A percentile compares a stretch with the other conserved stretches of the same genome.
These are phyloP conservation scores for Hydriomena furcata DNA, from an alignment of 2,888 invertebrate species.

Conservation along the genomic window DNA sequence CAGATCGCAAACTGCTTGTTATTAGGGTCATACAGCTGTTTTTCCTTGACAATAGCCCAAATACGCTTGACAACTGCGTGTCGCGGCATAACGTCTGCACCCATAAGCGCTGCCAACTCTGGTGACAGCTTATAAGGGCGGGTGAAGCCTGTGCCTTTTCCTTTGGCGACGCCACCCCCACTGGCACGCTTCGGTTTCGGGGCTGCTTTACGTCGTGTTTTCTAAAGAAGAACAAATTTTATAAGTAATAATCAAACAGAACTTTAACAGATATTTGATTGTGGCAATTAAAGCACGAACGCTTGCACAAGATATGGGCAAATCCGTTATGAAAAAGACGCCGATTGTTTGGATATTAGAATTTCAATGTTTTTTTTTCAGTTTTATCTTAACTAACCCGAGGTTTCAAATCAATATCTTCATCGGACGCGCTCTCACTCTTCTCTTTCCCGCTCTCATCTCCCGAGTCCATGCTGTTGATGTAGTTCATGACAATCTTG, in stretches of 20 bases:
- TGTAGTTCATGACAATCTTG: constrained; percentile 92
- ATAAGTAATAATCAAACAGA: not conserved
- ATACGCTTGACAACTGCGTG: constrained; percentile 95
- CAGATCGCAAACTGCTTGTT: constrained; percentile 98
- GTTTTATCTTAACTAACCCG: constrained; percentile 27
- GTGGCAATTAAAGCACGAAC: too few species aligned
- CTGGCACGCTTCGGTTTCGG: constrained; percentile 37
- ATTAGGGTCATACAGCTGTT: constrained; percentile 95
- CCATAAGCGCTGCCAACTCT: constrained; percentile 92
- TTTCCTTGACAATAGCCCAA: constrained; percentile 95
- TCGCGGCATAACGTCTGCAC: constrained; percentile 91
- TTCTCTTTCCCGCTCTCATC: constrained; percentile 52
- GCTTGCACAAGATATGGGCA: too few species aligned
- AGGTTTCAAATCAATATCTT: constrained; percentile 45
- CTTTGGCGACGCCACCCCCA: constrained; percentile 35
- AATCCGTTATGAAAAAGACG: too few species aligned
- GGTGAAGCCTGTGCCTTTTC: constrained; percentile 90
- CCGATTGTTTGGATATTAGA: too few species aligned
- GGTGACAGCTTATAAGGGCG: constrained; percentile 93
- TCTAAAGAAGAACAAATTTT: constrained; percentile 13
- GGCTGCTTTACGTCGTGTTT: constrained; percentile 65
- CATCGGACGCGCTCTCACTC: constrained; percentile 10
- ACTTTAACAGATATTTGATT: too few species aligned
- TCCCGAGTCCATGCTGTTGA: constrained; percentile 55
- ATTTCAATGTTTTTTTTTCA: too few species aligned